Percentiles rank a stretch among this genome's conserved stretches.
Evolutionary conservation across 2,888 invertebrate genomes (phyloP).

Genomic region (Drosophila tripunctata): DNA sequence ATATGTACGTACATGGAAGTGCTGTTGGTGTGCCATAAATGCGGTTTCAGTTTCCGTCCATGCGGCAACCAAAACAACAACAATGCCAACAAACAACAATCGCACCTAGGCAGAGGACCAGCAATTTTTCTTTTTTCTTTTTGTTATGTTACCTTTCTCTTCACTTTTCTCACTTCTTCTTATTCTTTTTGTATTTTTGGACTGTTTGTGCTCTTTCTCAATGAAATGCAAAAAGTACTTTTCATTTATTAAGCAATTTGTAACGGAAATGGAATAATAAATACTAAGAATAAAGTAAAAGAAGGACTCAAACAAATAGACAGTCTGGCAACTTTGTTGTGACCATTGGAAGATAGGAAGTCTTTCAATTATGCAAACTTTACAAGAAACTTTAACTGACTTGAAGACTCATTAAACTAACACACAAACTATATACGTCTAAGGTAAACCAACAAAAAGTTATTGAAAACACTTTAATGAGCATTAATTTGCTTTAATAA

Average conservation of each 20-base stretch:
- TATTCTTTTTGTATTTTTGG: not conserved
- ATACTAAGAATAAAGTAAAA: not conserved
- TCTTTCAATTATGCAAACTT: too few species aligned
- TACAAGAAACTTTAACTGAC: too few species aligned
- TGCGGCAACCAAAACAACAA: constrained; percentile 40
- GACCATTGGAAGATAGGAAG: not conserved
- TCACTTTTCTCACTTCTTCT: constrained; percentile 36
- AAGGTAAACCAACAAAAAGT: too few species aligned
- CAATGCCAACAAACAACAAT: constrained; percentile 32
- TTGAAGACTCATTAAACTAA: too few species aligned
- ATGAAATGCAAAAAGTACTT: not conserved
- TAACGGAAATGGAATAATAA: constrained; percentile 15
- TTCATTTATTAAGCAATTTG: constrained; percentile 13
- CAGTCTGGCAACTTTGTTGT: not conserved
- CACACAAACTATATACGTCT: too few species aligned
- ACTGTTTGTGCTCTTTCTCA: constrained; percentile 19
- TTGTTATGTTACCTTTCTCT: not conserved
- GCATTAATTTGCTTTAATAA: not conserved
- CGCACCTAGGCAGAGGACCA: constrained; percentile 42
- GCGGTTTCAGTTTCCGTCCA: constrained; percentile 70
- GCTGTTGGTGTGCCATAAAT: constrained; percentile 43
- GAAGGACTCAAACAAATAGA: not conserved
- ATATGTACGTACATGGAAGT: constrained; percentile 1
- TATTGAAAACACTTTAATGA: too few species aligned
- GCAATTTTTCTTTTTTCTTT: constrained; percentile 48